Evolutionary conservation across 2,888 invertebrate genomes (phyloP).

Genomic region (Drosophila histrio): DNA sequence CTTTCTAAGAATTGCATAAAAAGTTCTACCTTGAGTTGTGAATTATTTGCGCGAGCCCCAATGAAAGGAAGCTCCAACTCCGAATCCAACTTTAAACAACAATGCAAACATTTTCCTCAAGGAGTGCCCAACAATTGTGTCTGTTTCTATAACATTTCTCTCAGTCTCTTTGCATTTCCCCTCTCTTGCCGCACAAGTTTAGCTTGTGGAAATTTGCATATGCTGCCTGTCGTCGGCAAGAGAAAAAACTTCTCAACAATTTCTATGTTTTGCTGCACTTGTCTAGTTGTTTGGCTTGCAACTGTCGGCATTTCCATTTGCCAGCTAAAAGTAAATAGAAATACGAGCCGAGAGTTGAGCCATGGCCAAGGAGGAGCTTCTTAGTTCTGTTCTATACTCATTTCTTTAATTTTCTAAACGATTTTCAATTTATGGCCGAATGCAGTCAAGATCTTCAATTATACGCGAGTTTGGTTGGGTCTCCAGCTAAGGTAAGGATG

Average conservation of each 20-base stretch:
- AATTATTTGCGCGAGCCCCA: conserved; percentile 31
- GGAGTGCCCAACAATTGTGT: conserved; percentile 52
- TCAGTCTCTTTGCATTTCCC: not conserved
- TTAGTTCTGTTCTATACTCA: conserved; percentile 26
- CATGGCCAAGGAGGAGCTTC: conserved; percentile 25
- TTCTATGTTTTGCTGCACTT: conserved; percentile 57
- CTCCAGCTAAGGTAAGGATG: conserved; percentile 28
- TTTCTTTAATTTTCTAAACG: conserved; percentile 70
- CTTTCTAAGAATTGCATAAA: conserved; percentile 26
- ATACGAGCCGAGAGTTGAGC: conserved; percentile 47
- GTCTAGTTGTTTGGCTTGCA: conserved; percentile 44
- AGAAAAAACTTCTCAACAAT: conserved; percentile 40
- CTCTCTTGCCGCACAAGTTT: conserved; percentile 35
- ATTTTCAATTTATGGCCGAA: conserved; percentile 64
- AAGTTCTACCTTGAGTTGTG: conserved; percentile 50
- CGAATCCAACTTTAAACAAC: conserved; percentile 13
- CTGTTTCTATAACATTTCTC: conserved; percentile 29
- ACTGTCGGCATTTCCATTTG: conserved; percentile 60
- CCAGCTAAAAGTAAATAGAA: conserved; percentile 48
- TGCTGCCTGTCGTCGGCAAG: conserved; percentile 62
- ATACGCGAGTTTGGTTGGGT: conserved; percentile 28
- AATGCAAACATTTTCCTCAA: conserved; percentile 45
- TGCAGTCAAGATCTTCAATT: conserved; percentile 56
- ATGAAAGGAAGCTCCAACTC: conserved; percentile 40
- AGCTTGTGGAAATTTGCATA: conserved; percentile 64